Evolutionary conservation across 2,113 vertebrate species (phyloP), one percentile per base, ranked within the genome.

Genomic region (Entomyzon cyanotis): DNA sequence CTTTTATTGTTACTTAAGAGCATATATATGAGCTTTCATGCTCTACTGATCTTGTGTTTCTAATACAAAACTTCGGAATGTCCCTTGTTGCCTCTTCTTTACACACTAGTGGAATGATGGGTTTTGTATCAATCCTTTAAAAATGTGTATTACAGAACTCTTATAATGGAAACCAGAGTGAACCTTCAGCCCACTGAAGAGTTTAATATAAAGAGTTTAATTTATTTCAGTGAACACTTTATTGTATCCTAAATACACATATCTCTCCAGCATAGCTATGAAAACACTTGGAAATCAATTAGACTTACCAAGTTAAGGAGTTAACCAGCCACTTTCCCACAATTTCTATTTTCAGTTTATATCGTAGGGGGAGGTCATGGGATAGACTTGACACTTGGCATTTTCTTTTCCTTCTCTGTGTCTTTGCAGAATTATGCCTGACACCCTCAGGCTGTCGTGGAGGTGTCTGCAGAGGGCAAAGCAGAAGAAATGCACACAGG

Each of bases 401-500:
- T 94, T 94, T 93, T 86, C 71, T 70, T 91, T 55, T n/a, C 52
- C 84, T 82, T 81, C 85, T 84, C 68, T 0, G 0, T 73, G 22
- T 75, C 76, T 92, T 74, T 56, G 65, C 64, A 84, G 47, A 92
- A 92, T 94, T 93, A 75, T 10, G 52, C 65, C 69, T 3, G 41
- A 87, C 90, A 84, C 60, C 90, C 88, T 56, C 83, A 59, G 88
- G 90, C 87, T 81, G 85, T 44, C 0, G 1, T 85, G 37, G 68
- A 90, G 85, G 92, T 93, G 56, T 88, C 39, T 60, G 65, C 68
- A 37, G 71, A 86, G 80, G 76, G 44, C 79, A 92, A 82, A 90
- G 85, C 52, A 64, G 49, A 74, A 92, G 62, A 90, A 94, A 81
- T 49, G 77, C 69, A 60, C 52, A 49, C 59, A 56, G 37, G 53